Percentiles rank a stretch among this genome's conserved stretches.
These are phyloP conservation scores for Oreochromis tanganicae DNA, from an alignment of 2,113 vertebrate genomes.

Conservation along the genomic window DNA sequence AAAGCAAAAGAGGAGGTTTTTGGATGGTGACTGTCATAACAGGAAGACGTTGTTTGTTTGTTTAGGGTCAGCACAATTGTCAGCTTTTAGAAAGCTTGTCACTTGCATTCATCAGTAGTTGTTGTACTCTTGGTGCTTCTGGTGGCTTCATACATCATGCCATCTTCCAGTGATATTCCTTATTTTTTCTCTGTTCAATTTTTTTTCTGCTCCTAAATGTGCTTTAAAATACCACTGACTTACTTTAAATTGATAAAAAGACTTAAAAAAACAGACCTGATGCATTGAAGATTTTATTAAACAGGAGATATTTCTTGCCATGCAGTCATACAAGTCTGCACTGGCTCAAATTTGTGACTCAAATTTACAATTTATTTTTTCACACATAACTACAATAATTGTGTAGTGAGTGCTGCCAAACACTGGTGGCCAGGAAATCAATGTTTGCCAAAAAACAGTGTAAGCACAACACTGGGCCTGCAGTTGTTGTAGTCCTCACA, in stretches of 20 bases:
- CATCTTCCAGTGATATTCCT: neutral
- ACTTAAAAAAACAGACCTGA: neutral
- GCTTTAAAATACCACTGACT: neutral
- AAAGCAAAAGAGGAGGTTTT: neutral
- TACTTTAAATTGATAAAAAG: neutral
- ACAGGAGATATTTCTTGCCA: neutral
- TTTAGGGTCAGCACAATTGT: neutral
- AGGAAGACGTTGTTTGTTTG: neutral
- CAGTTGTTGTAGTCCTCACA: neutral
- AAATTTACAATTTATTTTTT: neutral
- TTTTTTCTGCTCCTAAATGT: neutral
- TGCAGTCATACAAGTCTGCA: neutral
- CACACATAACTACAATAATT: neutral
- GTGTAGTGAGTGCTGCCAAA: neutral
- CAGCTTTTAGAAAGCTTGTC: neutral
- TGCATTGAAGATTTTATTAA: neutral
- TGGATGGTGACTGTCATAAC: neutral
- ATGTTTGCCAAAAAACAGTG: neutral
- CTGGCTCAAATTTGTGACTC: neutral
- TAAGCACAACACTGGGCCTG: neutral
- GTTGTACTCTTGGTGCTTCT: neutral
- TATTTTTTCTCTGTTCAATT: neutral
- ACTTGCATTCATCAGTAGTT: neutral
- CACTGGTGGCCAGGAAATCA: neutral
- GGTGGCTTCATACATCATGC: neutral